phyloP scores from a whole-genome alignment of 2,888 invertebrate species.

The Sesia apiformis region DNA sequence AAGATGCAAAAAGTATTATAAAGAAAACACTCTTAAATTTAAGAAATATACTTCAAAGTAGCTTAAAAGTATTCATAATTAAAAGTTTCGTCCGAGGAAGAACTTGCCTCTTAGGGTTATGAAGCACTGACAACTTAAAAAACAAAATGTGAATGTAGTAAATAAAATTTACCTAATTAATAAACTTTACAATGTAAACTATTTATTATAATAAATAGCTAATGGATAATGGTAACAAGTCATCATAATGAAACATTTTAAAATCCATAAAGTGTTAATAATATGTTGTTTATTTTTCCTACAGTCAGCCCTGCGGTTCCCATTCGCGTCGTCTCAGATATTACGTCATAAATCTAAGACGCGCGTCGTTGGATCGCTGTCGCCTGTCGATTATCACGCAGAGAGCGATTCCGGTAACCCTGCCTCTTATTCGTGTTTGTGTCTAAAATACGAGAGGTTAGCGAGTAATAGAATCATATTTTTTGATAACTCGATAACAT shows the following conservation, averaged over 20 bases:
- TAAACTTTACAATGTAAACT: no score
- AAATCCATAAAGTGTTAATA: neutral
- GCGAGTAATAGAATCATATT: neutral
- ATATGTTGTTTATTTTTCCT: neutral
- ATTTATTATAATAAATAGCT: no score
- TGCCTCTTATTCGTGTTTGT: neutral
- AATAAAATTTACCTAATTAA: no score
- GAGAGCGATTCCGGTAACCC: conserved; percentile 28
- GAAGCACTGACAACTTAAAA: neutral
- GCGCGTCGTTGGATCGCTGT: conserved; percentile 24
- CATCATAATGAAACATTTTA: neutral
- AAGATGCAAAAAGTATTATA: neutral
- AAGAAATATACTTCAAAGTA: neutral
- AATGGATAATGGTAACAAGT: no score
- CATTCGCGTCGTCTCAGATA: conserved; percentile 22
- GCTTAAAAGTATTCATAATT: neutral
- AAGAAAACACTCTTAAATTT: neutral
- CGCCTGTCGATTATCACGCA: conserved; percentile 56
- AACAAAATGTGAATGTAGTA: neutral
- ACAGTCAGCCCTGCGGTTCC: neutral
- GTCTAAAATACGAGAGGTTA: neutral
- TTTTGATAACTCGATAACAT: no score
- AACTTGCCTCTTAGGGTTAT: neutral
- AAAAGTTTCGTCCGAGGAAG: neutral
- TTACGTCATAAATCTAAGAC: conserved; percentile 53